These are phyloP conservation scores for Pelecanus crispus DNA, from an alignment of 2,113 vertebrate species.

Conservation along the genomic window DNA sequence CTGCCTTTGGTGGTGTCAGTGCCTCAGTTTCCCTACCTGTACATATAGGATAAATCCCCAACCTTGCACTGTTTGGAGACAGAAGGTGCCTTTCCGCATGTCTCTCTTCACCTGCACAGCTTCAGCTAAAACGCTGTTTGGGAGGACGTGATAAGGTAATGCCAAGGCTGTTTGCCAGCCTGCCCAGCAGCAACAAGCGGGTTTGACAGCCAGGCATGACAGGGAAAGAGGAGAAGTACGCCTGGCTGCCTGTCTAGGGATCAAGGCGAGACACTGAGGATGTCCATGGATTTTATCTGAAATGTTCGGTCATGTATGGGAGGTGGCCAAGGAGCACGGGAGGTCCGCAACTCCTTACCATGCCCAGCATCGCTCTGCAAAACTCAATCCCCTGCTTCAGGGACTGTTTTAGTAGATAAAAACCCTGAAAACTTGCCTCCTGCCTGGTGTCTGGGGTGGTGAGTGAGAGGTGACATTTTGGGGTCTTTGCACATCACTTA, in stretches of 20 bases:
- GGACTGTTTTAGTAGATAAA: neutral
- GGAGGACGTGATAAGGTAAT: neutral
- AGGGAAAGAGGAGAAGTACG: neutral
- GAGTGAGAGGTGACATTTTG: neutral
- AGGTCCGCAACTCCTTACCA: neutral
- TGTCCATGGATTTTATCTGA: neutral
- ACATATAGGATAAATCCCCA: neutral
- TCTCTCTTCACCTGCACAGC: neutral
- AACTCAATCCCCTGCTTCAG: neutral
- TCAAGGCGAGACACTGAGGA: neutral
- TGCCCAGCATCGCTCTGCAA: neutral
- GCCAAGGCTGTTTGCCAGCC: neutral
- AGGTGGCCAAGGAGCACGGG: accelerated
- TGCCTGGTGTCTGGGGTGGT: accelerated
- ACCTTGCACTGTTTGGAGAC: accelerated
- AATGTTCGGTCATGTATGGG: accelerated
- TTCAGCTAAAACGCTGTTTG: neutral
- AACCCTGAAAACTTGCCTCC: neutral
- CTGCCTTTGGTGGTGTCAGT: neutral
- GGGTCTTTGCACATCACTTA: neutral
- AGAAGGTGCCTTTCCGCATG: neutral
- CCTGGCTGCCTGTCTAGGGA: neutral
- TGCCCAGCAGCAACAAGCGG: neutral
- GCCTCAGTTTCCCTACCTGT: neutral
- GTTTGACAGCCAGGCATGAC: neutral